Conservation (phyloP, 2,797 vertebrate species). For the Scolopax rusticola region DNA sequence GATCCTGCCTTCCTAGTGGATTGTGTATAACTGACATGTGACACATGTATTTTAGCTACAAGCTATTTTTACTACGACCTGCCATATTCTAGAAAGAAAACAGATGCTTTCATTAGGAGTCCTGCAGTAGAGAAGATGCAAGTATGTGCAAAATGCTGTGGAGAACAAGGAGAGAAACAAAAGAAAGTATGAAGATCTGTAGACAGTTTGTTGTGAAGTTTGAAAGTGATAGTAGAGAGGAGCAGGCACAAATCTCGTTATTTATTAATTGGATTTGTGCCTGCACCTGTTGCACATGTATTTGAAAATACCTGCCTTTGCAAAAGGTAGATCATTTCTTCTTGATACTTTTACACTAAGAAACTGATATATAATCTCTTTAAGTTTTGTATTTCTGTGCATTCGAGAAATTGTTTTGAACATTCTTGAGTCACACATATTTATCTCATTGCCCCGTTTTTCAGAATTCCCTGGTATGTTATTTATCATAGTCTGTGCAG, state of each 20-base stretch:
- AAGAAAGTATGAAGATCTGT: constrained; percentile 42
- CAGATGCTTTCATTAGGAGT: neutral
- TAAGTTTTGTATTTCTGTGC: constrained; percentile 60
- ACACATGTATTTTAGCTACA: neutral
- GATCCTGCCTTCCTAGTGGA: neutral
- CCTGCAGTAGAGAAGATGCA: neutral
- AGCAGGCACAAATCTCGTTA: constrained; percentile 67
- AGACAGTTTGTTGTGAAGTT: constrained; percentile 58
- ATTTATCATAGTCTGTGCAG: neutral
- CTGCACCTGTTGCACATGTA: constrained; percentile 55
- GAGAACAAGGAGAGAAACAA: constrained; percentile 21
- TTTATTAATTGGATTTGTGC: constrained; percentile 74
- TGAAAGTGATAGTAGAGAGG: constrained; percentile 66
- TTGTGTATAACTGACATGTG: neutral
- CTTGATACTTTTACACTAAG: constrained; percentile 55
- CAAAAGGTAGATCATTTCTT: constrained; percentile 59
- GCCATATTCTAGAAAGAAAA: neutral
- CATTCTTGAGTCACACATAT: constrained; percentile 29
- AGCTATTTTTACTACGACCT: neutral
- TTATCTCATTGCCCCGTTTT: neutral
- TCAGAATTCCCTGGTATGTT: constrained; percentile 15
- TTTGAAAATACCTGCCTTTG: constrained; percentile 73
- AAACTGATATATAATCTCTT: constrained; percentile 59
- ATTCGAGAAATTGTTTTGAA: constrained; percentile 71
- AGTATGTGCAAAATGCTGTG: neutral